phyloP scores from a whole-genome alignment of 2,797 vertebrate species.

The Anas acuta region DNA sequence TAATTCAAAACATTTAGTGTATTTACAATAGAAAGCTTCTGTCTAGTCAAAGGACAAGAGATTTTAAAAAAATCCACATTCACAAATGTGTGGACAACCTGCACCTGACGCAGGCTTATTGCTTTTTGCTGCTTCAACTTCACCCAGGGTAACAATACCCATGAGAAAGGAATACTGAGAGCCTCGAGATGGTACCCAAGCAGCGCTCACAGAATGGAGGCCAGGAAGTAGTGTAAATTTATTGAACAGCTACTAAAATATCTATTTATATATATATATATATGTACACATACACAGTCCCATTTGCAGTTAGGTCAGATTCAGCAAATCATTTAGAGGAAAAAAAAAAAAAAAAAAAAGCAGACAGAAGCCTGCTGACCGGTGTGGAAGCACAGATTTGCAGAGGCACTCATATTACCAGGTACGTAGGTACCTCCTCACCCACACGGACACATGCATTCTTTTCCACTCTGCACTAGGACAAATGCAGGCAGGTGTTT shows the following conservation, averaged over 20 bases:
- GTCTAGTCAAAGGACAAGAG: not conserved
- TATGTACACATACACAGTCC: not conserved
- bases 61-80: not conserved
- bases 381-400: not conserved
- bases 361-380: not conserved
- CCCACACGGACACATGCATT: fast-evolving
- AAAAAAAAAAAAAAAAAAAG: not conserved
- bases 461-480: not conserved
- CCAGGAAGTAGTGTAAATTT: constrained; percentile 64
- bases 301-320: not conserved
- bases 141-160: not conserved
- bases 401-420: not conserved
- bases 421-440: not conserved
- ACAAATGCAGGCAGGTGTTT: not conserved
- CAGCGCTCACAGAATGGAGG: not conserved
- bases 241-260: constrained; percentile 5
- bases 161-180: not conserved
- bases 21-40: constrained; percentile 49
- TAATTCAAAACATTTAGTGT: constrained; percentile 58
- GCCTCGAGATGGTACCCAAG: not conserved
- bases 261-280: not conserved
- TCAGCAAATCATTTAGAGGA: not conserved
- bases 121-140: not conserved
- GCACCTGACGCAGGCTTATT: not conserved
- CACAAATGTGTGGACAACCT: not conserved